phyloP scores from a whole-genome alignment of 2,113 vertebrate genomes.

The Cinclus mexicanus region DNA sequence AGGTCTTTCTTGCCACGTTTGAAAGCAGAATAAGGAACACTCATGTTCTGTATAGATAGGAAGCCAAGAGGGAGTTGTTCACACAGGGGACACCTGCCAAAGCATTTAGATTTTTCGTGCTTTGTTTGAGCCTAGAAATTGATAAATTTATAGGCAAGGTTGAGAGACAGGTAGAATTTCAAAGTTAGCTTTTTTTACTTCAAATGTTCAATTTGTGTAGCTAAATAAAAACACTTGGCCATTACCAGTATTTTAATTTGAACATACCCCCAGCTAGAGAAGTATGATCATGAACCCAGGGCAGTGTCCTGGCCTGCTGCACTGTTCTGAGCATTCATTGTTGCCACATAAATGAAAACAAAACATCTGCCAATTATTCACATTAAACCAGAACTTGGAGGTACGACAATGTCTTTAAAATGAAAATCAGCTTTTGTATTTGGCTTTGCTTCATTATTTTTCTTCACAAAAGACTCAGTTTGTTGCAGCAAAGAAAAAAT shows the following conservation, averaged over 20 bases:
- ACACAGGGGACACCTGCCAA: neutral
- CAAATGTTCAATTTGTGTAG: neutral
- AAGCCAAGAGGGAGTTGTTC: neutral
- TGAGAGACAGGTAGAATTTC: neutral
- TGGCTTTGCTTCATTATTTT: neutral
- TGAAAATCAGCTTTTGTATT: neutral
- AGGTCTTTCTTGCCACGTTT: neutral
- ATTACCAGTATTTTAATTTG: neutral
- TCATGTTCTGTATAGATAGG: neutral
- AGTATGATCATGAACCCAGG: neutral
- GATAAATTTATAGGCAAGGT: neutral
- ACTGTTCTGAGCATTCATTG: neutral
- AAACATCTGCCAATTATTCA: neutral
- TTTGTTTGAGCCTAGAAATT: neutral
- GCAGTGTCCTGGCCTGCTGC: neutral
- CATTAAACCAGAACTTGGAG: neutral
- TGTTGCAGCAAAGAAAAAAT: neutral
- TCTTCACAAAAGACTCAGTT: neutral
- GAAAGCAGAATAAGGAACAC: neutral
- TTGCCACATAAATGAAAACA: neutral
- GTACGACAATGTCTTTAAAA: neutral
- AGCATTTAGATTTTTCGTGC: neutral
- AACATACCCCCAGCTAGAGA: neutral
- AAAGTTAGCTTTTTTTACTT: neutral
- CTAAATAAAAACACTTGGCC: neutral